Base-by-base conservation (phyloP, 2,113 vertebrate genomes). In the Rhinogobius similis region DNA sequence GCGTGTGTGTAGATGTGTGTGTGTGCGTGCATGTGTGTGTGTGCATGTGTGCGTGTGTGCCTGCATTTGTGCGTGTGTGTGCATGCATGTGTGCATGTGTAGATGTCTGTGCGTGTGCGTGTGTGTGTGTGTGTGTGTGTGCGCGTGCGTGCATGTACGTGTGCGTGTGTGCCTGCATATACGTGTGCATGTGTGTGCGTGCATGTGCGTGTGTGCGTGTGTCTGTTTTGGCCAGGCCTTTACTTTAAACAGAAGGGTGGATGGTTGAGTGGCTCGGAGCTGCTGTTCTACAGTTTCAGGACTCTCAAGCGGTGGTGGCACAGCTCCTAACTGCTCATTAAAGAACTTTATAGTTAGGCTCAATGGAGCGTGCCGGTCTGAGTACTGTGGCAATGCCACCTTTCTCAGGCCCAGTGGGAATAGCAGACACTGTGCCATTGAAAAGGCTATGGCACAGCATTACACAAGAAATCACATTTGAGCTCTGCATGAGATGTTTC, bases 301-400 rank as follows among this genome's bases (percentile, higher is more conserved):
- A 68, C 67, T 75, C 50, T 55, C 21, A 63, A 67, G 68, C 62
- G 68, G 61, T 73, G 62, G 62, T 76, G 72, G 73, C 68, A 21
- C 11, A 13, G 70, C 76, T 68, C 81, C 83, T 76, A 73, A 81
- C 64, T 52, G 78, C 73, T 88, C 82, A 88, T 86, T 82, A 82
- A 79, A 79, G 38, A 78, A 62, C 82, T 67, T 76, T 84, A 76
- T 77, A 66, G 71, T 82, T 81, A 39, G 38, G 32, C 43, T 81
- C 73, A 65, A 50, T 62, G 80, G 62, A 72, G 82, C 53, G 10
- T 83, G 52, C 14, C 14, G 71, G 61, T 48, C 53, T 38, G 38
- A 75, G 68, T 68, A 43, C 74, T 75, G 81, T 62, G n/a, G 86
- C 72, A 72, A n/a, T 23, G 43, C 62, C 64, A 61, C 62, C 61